These are phyloP conservation scores for Fulica atra DNA, from an alignment of 2,113 vertebrate species.

Conservation along the genomic window DNA sequence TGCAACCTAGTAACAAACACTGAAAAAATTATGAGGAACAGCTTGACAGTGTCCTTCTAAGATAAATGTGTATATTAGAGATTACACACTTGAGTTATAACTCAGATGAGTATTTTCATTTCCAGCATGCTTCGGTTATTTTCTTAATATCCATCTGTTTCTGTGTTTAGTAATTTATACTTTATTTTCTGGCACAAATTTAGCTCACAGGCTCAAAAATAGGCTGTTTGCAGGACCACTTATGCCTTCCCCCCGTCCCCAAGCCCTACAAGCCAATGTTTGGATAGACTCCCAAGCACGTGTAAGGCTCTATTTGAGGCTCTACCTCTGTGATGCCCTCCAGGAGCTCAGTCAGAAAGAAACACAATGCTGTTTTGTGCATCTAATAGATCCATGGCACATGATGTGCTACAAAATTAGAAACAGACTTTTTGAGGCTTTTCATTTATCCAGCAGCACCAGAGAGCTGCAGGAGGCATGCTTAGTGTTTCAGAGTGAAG, in stretches of 20 bases:
- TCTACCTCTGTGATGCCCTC: not conserved
- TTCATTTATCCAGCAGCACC: not conserved
- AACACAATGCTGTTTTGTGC: accelerated
- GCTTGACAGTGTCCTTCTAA: slow-evolving; percentile 24
- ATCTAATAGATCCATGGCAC: accelerated
- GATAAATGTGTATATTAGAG: slow-evolving; percentile 31
- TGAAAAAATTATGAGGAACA: slow-evolving; percentile 28
- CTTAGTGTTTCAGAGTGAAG: not conserved
- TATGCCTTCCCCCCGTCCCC: not conserved
- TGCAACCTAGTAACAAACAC: not conserved
- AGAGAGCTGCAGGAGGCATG: not conserved
- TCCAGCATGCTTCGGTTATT: slow-evolving; percentile 7
- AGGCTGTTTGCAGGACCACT: not conserved
- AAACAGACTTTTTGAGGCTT: not conserved
- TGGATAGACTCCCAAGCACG: not conserved
- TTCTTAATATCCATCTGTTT: slow-evolving; percentile 55
- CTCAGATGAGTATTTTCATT: not conserved
- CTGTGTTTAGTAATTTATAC: slow-evolving; percentile 5
- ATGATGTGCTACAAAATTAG: not conserved
- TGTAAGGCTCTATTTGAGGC: not conserved
- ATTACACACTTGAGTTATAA: not conserved
- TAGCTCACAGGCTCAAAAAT: not conserved
- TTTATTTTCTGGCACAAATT: slow-evolving; percentile 28
- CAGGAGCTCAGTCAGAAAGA: not conserved
- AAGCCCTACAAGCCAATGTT: not conserved